Conservation (phyloP, 2,797 vertebrate genomes). For the Echeneis naucrates region DNA sequence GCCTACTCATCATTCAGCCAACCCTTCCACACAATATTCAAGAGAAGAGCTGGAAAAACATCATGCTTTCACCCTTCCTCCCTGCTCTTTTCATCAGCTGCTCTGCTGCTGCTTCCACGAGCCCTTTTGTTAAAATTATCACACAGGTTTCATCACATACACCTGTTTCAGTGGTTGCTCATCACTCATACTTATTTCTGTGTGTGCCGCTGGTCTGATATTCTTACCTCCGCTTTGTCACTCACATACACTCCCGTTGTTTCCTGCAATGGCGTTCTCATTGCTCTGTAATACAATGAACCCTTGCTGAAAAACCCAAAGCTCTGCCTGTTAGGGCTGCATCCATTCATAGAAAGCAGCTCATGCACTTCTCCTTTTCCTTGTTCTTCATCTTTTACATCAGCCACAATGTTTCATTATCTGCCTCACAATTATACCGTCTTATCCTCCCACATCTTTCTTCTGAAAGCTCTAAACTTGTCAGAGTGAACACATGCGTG, state of each 20-base stretch:
- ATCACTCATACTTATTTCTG: slow-evolving; percentile 13
- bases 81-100: slow-evolving; percentile 49
- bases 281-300: slow-evolving; percentile 49
- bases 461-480: slow-evolving; percentile 65
- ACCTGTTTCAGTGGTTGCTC: slow-evolving; percentile 48
- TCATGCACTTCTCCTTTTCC: slow-evolving; percentile 19
- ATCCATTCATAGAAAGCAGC: slow-evolving; percentile 59
- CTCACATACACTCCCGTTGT: slow-evolving; percentile 32
- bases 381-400: slow-evolving; percentile 52
- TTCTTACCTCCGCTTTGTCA: slow-evolving; percentile 12
- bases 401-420: slow-evolving; percentile 69
- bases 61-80: slow-evolving; percentile 53
- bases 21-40: slow-evolving; percentile 37
- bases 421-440: slow-evolving; percentile 69
- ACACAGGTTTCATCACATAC: slow-evolving; percentile 46
- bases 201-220: slow-evolving; percentile 53
- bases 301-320: slow-evolving; percentile 42
- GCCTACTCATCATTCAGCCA: slow-evolving; percentile 57
- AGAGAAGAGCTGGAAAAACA: slow-evolving; percentile 64
- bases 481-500: slow-evolving; percentile 59
- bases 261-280: slow-evolving; percentile 45
- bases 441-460: slow-evolving; percentile 71
- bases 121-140: slow-evolving; percentile 58
- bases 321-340: slow-evolving; percentile 40
- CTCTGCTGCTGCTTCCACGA: slow-evolving; percentile 47